Evolutionary conservation across 1,140 invertebrate genomes (phyloP), one percentile per base, ranked within the genome.

Genomic region (Drepana arcuata): DNA sequence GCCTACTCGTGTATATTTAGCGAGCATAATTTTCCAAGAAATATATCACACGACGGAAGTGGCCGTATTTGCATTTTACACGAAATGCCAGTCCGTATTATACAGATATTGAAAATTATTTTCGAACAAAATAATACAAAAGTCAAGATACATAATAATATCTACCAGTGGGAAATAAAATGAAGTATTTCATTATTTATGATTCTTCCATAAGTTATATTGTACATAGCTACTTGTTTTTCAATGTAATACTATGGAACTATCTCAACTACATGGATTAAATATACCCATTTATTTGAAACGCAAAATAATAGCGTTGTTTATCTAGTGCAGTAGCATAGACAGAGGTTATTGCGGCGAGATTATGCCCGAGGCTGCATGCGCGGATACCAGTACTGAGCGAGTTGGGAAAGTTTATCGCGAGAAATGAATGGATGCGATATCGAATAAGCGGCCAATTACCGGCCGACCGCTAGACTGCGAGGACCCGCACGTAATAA

Each of bases 341-440:
- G n/a, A n/a, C 21, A 36, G 43, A 59, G 54, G 51, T 53, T 45
- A 50, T 32, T 50, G 59, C 36, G 26, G 27, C 16, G 34, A 37
- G 34, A 49, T 47, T 41, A 59, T 38, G 58, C 62, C 51, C 40
- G 32, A 41, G 60, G 64, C 36, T n/a, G n/a, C n/a, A n/a, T n/a
- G n/a, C n/a, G n/a, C n/a, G n/a, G n/a, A n/a, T n/a, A n/a, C n/a
- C n/a, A n/a, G n/a, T n/a, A n/a, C 16, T 14, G 21, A 13, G 18
- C 23, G 18, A 16, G 25, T 25, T 36, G 37, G 47, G 37, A 57
- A 48, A 50, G 49, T 65, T 73, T 75, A 75, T 73, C 69, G 47
- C 48, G 49, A 50, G 52, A 69, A 71, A 77, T 80, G 68, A 77
- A 80, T 79, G 70, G 67, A 69, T 46, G 56, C 54, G 65, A 68